phyloP scores from a whole-genome alignment of 2,113 vertebrate species.

The Acinonyx jubatus region DNA sequence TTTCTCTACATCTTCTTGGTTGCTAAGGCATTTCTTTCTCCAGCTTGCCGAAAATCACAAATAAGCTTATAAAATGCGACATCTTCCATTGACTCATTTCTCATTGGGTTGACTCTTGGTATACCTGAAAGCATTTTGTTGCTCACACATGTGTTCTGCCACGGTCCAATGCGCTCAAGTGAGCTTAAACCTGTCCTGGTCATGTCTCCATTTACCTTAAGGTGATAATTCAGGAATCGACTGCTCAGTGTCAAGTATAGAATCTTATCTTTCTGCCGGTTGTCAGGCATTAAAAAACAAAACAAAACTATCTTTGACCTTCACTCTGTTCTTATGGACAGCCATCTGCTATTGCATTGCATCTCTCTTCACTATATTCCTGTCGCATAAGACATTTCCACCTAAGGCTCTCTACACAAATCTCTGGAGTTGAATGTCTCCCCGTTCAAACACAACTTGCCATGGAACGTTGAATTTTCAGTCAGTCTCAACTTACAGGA shows the following conservation, averaged over 20 bases:
- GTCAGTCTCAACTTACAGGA: constrained; percentile 26
- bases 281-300: constrained; percentile 36
- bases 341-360: constrained; percentile 57
- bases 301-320: constrained; percentile 68
- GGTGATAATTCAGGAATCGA: constrained; percentile 81
- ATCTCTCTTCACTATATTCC: constrained; percentile 31
- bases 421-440: neutral
- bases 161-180: constrained; percentile 79
- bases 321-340: constrained; percentile 65
- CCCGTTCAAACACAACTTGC: constrained; percentile 45
- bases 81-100: constrained; percentile 66
- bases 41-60: constrained; percentile 75
- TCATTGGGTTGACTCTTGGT: constrained; percentile 81
- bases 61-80: constrained; percentile 68
- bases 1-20: constrained; percentile 20
- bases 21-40: constrained; percentile 72
- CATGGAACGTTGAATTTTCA: neutral
- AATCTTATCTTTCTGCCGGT: constrained; percentile 73
- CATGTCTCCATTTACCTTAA: constrained; percentile 81
- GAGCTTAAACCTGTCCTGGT: constrained; percentile 81
- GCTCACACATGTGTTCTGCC: constrained; percentile 76
- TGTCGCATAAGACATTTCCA: constrained; percentile 29
- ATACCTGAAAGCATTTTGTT: constrained; percentile 84
- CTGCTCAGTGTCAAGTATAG: constrained; percentile 72
- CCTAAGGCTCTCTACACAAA: constrained; percentile 60